Base-by-base conservation (phyloP, 2,797 vertebrate genomes). In the Catharus ustulatus region DNA sequence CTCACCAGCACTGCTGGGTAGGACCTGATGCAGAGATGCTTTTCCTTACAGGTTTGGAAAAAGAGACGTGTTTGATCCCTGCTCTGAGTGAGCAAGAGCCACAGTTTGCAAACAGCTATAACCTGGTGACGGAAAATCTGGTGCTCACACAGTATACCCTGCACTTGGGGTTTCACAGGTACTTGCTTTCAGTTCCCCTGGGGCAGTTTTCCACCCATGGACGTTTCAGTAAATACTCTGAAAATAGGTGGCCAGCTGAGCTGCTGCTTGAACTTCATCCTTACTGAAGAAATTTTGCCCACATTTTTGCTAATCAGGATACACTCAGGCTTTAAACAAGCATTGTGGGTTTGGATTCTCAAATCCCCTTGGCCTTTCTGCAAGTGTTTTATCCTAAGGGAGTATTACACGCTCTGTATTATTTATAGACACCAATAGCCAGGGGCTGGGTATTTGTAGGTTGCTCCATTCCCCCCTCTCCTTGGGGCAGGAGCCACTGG, bases 21-120 rank as follows among this genome's bases (percentile, higher is more conserved):
- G 34, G 29, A 24, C 34, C 29, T 52, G 40, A 69, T 12, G 24
- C 75, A 83, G 40, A 78, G 42, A 40, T 59, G 19, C 51, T 96
- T 95, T 93, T 89, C 13, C 11, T 92, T 93, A 36, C 84, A 99
- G 99, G 99, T 94, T 98, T 99, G 86, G 99, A 99, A 82, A 99
- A 99, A 95, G 99, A 99, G 97, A 99, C 99, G 0, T 99, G 99
- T 95, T 97, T 99, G 97, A 99, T 99, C 94, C 99, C 99, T 10
- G 49, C 97, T 32, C 93, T 97, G 55, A 97, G 98, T n/a, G 98
- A 98, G 67, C 98, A 99, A 91, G 98, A 97, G 12, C 98, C 98
- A 0, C 97, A 98, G 85, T 98, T 98, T 92, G 98, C 98, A 0
- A 98, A 98, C 96, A 99, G 98, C 84, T 99, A 99, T 97, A 99